Percentiles rank a stretch among this genome's conserved stretches.
Conservation (phyloP, 2,797 vertebrate species). For the Momotus momota region DNA sequence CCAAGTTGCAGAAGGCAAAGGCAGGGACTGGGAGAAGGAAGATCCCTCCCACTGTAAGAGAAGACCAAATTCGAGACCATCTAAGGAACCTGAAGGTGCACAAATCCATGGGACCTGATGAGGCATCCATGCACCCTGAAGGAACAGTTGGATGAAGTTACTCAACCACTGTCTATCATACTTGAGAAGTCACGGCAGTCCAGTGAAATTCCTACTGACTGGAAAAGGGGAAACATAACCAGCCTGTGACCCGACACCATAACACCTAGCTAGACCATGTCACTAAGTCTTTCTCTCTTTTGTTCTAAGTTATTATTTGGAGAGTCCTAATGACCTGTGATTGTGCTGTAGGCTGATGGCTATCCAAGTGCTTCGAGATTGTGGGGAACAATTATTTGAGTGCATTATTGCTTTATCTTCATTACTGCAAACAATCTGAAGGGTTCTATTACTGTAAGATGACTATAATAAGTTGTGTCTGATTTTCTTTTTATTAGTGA, state of each 20-base stretch:
- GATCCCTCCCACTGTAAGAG: not conserved
- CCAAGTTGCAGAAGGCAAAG: not conserved
- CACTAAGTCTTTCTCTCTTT: conserved; percentile 18
- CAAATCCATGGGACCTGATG: not conserved
- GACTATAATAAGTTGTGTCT: conserved; percentile 29
- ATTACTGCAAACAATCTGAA: conserved; percentile 48
- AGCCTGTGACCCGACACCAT: too few relatives aligned
- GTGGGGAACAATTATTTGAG: conserved; percentile 39
- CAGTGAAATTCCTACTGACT: too few relatives aligned
- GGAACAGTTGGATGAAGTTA: not conserved
- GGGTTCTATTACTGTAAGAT: conserved; percentile 44
- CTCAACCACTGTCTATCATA: not conserved
- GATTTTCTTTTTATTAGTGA: conserved; percentile 68
- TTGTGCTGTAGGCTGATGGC: conserved; percentile 47
- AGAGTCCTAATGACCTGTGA: conserved; percentile 53
- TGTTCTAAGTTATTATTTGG: conserved; percentile 42
- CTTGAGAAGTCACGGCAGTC: not conserved
- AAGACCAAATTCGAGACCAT: not conserved
- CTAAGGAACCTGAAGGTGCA: not conserved
- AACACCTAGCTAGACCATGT: too few relatives aligned
- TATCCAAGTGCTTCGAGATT: conserved; percentile 44
- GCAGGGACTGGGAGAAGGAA: not conserved
- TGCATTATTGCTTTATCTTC: conserved; percentile 61
- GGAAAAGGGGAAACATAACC: too few relatives aligned
- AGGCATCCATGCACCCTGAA: not conserved